Percentiles rank a stretch among this genome's conserved stretches.
Evolutionary conservation across 2,888 invertebrate species (phyloP).

Genomic region (Polydrusus pterygomalis): DNA sequence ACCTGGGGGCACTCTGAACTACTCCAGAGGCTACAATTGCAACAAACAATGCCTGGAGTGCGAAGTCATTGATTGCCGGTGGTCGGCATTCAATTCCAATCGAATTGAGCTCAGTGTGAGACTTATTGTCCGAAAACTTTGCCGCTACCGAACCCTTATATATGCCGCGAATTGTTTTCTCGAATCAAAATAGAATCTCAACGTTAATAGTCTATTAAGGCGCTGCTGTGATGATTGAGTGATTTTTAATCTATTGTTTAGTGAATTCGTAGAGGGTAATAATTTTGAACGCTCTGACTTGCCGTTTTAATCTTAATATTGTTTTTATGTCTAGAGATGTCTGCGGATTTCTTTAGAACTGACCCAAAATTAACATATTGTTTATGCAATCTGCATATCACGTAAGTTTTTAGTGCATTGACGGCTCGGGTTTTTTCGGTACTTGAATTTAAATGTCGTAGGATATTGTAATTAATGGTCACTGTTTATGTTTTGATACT

Average conservation of each 20-base stretch:
- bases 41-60: constrained; percentile 69
- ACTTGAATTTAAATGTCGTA: no score
- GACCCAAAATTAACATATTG: not conserved
- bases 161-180: constrained; percentile 49
- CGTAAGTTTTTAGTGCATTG: no score
- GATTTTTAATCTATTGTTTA: constrained; percentile 51
- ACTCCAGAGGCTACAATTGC: constrained; percentile 72
- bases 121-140: constrained; percentile 67
- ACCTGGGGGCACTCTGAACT: constrained; percentile 69
- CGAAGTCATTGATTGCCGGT: constrained; percentile 69
- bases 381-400: no score
- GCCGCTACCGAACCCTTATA: constrained; percentile 63
- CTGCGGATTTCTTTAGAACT: not conserved
- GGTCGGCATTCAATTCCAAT: constrained; percentile 71
- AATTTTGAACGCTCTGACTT: constrained; percentile 46
- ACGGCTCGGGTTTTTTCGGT: no score
- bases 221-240: constrained; percentile 48
- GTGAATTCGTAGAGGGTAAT: constrained; percentile 39
- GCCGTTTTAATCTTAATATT: constrained; percentile 11
- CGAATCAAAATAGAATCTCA: constrained; percentile 54
- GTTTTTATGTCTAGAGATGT: not conserved
- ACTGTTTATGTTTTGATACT: no score
- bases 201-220: constrained; percentile 53
- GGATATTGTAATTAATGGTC: no score
- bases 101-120: constrained; percentile 70